Conservation (phyloP, 1,140 invertebrate species). For the Phortica variegata region DNA sequence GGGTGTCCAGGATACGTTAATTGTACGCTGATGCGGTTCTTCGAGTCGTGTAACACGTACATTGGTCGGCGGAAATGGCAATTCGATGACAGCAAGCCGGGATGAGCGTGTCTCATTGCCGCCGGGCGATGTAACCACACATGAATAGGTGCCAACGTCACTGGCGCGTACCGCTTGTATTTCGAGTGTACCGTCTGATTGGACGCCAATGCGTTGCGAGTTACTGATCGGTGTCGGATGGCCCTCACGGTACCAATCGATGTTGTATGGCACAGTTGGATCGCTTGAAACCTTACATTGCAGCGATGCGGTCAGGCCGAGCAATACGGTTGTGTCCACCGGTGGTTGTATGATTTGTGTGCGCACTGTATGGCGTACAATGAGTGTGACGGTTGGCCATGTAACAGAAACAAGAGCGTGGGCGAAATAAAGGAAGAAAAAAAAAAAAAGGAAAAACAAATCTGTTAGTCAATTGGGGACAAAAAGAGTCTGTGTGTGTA, state of each 20-base stretch:
- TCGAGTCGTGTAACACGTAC: constrained; percentile 73
- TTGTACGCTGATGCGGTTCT: constrained; percentile 64
- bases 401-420: constrained; percentile 4
- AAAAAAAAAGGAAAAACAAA: constrained; percentile 1
- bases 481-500: too few species aligned
- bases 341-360: constrained; percentile 92
- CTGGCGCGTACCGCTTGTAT: constrained; percentile 78
- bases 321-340: constrained; percentile 81
- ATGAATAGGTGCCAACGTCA: constrained; percentile 81
- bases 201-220: constrained; percentile 70
- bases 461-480: not conserved
- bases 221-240: constrained; percentile 60
- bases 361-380: constrained; percentile 74
- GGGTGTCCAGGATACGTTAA: constrained; percentile 92
- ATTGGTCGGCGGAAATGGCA: constrained; percentile 89
- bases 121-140: constrained; percentile 77
- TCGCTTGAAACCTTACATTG: constrained; percentile 94
- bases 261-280: constrained; percentile 82
- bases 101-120: constrained; percentile 90
- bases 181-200: constrained; percentile 75
- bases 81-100: constrained; percentile 83
- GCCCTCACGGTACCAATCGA: constrained; percentile 89
- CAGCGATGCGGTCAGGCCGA: constrained; percentile 86
- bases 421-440: constrained; percentile 11
- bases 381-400: too few species aligned